These are phyloP conservation scores for Aurelia aurita DNA, from an alignment of 30 jellyfish, hydroid and myxozoan species.

Conservation along the genomic window DNA sequence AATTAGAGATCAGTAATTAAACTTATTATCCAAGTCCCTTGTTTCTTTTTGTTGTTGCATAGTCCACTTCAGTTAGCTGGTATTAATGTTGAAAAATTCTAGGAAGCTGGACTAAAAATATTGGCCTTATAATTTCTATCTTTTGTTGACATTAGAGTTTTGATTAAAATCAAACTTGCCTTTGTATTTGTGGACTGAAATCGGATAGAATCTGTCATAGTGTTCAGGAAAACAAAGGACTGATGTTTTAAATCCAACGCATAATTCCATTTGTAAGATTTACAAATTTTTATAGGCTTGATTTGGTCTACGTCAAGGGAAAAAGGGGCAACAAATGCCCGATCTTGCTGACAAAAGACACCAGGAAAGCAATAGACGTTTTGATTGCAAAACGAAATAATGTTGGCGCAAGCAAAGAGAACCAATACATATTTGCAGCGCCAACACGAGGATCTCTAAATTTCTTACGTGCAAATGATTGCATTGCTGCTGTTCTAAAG, in stretches of 20 bases:
- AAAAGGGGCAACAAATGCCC: conserved; percentile 62
- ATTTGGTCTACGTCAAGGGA: conserved; percentile 39
- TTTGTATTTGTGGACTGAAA: not conserved
- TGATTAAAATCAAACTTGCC: not conserved
- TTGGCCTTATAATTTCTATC: too few relatives aligned
- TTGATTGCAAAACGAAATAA: conserved; percentile 10
- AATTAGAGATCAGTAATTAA: too few relatives aligned
- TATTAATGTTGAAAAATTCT: too few relatives aligned
- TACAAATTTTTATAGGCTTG: conserved; percentile 27
- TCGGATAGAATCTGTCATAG: not conserved
- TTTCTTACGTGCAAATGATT: conserved; percentile 50
- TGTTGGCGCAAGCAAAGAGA: conserved; percentile 31
- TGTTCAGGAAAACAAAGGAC: too few relatives aligned
- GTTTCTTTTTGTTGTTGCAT: too few relatives aligned
- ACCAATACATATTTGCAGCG: conserved; percentile 53
- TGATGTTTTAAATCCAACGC: too few relatives aligned
- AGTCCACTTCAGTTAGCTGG: too few relatives aligned
- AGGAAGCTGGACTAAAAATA: too few relatives aligned
- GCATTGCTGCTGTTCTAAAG: conserved; percentile 36
- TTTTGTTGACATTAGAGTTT: not conserved
- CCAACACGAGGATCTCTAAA: conserved; percentile 47
- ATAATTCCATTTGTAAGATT: too few relatives aligned
- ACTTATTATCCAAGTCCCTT: too few relatives aligned
- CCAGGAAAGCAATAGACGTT: conserved; percentile 27
- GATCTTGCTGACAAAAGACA: conserved; percentile 16